A percentile compares a stretch with the other conserved stretches of the same genome.
phyloP scores from a whole-genome alignment of 2,797 vertebrate genomes.

The Harpagifer antarcticus region DNA sequence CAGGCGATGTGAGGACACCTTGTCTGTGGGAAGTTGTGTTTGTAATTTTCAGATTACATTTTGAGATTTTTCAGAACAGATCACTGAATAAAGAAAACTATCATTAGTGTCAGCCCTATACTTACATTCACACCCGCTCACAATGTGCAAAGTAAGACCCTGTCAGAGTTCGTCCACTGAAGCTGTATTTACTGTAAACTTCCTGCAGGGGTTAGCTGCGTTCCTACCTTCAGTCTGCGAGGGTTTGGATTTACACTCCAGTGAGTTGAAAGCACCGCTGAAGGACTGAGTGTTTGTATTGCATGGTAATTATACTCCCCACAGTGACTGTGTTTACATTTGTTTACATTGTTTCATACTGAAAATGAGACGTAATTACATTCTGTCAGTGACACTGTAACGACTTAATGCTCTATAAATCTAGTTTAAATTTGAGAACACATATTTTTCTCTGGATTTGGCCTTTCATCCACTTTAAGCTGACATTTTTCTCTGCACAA shows the following conservation, averaged over 20 bases:
- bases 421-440: background rate
- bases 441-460: background rate
- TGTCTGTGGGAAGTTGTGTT: background rate
- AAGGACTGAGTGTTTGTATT: background rate
- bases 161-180: background rate
- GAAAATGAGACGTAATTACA: background rate
- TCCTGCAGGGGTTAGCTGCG: background rate
- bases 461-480: background rate
- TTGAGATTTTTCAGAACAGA: slow-evolving; percentile 31
- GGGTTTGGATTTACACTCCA: slow-evolving; percentile 3
- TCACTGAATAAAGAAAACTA: slow-evolving; percentile 21
- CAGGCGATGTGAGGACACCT: background rate
- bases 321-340: background rate
- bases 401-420: background rate
- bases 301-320: background rate
- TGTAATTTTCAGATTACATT: slow-evolving; percentile 33
- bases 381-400: background rate
- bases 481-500: background rate
- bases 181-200: slow-evolving; percentile 4
- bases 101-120: slow-evolving; percentile 17
- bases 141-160: background rate
- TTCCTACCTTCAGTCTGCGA: background rate
- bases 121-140: slow-evolving; percentile 17
- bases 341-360: background rate
- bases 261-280: background rate